Evolutionary conservation across 2,113 vertebrate genomes (phyloP).

Genomic region (Stegostoma tigrinum): DNA sequence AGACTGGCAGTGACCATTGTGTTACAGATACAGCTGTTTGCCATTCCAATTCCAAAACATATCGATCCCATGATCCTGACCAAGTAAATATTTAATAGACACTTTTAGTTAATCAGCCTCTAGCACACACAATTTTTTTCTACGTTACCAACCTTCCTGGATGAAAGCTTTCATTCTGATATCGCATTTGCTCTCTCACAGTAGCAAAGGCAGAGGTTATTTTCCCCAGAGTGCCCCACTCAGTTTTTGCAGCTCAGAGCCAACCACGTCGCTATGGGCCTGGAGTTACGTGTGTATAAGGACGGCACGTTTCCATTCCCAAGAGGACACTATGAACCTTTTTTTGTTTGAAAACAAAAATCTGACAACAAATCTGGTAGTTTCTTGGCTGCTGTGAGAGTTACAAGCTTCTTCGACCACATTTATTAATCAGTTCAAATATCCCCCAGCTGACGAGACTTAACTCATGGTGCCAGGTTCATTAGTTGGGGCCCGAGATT

Average conservation of each 20-base stretch:
- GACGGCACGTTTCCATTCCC: no score
- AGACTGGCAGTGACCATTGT: neutral
- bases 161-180: neutral
- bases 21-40: neutral
- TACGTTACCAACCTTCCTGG: neutral
- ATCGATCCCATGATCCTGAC: neutral
- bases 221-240: no score
- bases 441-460: no score
- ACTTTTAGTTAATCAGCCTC: neutral
- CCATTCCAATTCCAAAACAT: neutral
- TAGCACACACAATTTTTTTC: neutral
- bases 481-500: no score
- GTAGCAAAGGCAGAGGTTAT: neutral
- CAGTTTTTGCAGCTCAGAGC: neutral
- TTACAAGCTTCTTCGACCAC: no score
- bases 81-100: neutral
- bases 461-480: no score
- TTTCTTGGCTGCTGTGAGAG: no score
- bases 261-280: neutral
- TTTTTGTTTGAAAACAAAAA: no score
- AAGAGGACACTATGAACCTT: no score
- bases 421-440: no score
- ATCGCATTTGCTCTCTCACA: neutral
- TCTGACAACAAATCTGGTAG: no score
- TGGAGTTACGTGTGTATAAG: neutral